These are phyloP conservation scores for Papilio glaucus DNA, from an alignment of 1,140 invertebrate species.

Conservation along the genomic window DNA sequence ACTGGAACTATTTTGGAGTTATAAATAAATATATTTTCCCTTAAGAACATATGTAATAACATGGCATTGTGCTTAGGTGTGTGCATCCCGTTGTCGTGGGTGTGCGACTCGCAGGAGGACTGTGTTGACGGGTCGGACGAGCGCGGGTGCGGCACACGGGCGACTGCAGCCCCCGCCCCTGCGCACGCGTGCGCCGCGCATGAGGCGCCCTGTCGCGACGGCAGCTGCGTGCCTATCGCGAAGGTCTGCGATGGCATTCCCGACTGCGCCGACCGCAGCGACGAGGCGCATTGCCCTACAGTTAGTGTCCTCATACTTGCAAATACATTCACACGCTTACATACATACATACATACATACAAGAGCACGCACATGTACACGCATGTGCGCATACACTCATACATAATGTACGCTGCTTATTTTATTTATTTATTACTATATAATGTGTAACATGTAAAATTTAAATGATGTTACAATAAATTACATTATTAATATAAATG, in stretches of 20 bases:
- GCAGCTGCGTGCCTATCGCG: constrained; percentile 53
- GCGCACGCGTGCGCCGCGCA: constrained; percentile 58
- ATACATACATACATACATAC: constrained; percentile 10
- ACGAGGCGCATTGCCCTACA: constrained; percentile 86
- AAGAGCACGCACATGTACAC: background rate
- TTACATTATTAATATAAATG: too few species aligned
- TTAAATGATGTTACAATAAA: too few species aligned
- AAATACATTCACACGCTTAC: constrained; percentile 26
- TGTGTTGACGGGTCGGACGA: constrained; percentile 90
- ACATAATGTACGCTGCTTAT: too few species aligned
- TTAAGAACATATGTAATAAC: background rate
- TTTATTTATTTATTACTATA: too few species aligned
- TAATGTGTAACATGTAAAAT: too few species aligned
- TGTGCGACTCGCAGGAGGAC: constrained; percentile 90
- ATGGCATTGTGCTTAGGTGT: constrained; percentile 77
- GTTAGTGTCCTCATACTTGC: too few species aligned
- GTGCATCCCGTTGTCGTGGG: constrained; percentile 92
- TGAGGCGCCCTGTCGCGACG: constrained; percentile 61
- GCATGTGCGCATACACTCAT: background rate
- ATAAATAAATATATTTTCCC: background rate
- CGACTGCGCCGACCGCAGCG: constrained; percentile 89
- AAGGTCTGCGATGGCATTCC: constrained; percentile 86
- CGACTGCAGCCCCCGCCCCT: constrained; percentile 59
- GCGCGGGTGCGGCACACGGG: constrained; percentile 86
- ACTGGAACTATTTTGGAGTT: background rate